These are phyloP conservation scores for Hermaeophaga mercurialis DNA, from an alignment of 2,888 invertebrate species.

Conservation along the genomic window DNA sequence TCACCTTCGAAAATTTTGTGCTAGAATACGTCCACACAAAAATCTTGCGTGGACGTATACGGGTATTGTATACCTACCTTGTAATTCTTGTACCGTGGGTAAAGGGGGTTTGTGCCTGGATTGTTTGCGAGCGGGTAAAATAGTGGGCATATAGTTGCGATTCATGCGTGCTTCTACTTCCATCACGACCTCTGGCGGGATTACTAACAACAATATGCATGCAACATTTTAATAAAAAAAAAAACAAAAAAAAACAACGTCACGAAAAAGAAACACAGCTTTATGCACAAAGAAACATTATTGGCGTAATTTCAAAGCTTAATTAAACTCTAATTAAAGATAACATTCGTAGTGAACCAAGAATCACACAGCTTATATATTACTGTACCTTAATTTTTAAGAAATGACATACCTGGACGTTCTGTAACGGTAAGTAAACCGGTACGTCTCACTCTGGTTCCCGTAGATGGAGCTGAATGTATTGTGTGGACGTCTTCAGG, in stretches of 20 bases:
- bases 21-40: too few species aligned
- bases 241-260: constrained; percentile 46
- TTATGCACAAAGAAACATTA: constrained; percentile 29
- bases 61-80: too few species aligned
- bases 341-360: too few species aligned
- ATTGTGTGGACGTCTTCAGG: constrained; percentile 69
- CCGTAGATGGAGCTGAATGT: constrained; percentile 46
- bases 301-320: not conserved
- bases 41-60: too few species aligned
- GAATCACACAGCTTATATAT: not conserved
- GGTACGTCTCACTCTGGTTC: constrained; percentile 71
- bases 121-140: constrained; percentile 61
- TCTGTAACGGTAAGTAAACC: constrained; percentile 87
- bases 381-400: not conserved
- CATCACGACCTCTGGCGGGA: constrained; percentile 86
- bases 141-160: constrained; percentile 75
- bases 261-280: constrained; percentile 26
- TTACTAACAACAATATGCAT: constrained; percentile 66
- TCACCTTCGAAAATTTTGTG: too few species aligned
- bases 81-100: constrained; percentile 77
- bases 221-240: constrained; percentile 50
- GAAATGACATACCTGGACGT: constrained; percentile 85
- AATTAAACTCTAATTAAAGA: too few species aligned
- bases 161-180: constrained; percentile 88
- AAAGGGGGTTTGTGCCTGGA: constrained; percentile 63